These are phyloP conservation scores for Spea multiplicata DNA, from an alignment of 2,113 vertebrate genomes.

Conservation along the genomic window DNA sequence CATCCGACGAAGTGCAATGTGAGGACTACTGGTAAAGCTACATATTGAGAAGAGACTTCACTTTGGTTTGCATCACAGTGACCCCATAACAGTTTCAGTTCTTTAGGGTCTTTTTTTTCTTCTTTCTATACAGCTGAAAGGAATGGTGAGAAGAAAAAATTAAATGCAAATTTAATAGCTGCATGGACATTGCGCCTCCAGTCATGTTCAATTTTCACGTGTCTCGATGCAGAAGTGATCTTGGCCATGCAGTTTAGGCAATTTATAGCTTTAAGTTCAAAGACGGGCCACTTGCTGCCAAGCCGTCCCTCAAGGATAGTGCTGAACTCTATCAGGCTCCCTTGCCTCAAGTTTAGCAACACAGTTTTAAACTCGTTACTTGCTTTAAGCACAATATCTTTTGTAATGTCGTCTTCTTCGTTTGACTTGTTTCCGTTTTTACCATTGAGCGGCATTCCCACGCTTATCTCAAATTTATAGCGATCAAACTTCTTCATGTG, in stretches of 20 bases:
- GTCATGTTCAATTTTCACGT: slow-evolving; percentile 91
- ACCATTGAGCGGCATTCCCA: slow-evolving; percentile 86
- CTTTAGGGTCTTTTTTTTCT: background rate
- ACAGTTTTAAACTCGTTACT: slow-evolving; percentile 88
- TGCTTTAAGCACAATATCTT: slow-evolving; percentile 94
- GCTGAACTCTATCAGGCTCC: slow-evolving; percentile 92
- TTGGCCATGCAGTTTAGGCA: slow-evolving; percentile 83
- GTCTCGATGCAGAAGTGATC: slow-evolving; percentile 68
- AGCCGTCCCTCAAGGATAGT: slow-evolving; percentile 93
- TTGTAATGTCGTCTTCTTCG: slow-evolving; percentile 91
- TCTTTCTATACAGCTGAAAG: slow-evolving; percentile 68
- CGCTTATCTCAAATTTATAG: slow-evolving; percentile 94
- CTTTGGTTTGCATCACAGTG: slow-evolving; percentile 29
- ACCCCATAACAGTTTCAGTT: background rate
- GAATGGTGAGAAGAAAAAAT: slow-evolving; percentile 96
- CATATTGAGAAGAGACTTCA: background rate
- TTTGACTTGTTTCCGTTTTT: slow-evolving; percentile 64
- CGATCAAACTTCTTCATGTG: slow-evolving; percentile 91
- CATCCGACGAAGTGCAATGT: background rate
- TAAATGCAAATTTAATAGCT: slow-evolving; percentile 87
- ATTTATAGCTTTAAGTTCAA: slow-evolving; percentile 93
- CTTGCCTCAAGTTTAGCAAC: slow-evolving; percentile 79
- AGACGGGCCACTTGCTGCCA: slow-evolving; percentile 97
- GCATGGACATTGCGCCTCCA: slow-evolving; percentile 81
- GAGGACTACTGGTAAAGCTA: slow-evolving; percentile 3